Evolutionary conservation across 2,888 invertebrate species (phyloP), one percentile per base, ranked within the genome.

Genomic region (Gastracanthus pulcherrimus): DNA sequence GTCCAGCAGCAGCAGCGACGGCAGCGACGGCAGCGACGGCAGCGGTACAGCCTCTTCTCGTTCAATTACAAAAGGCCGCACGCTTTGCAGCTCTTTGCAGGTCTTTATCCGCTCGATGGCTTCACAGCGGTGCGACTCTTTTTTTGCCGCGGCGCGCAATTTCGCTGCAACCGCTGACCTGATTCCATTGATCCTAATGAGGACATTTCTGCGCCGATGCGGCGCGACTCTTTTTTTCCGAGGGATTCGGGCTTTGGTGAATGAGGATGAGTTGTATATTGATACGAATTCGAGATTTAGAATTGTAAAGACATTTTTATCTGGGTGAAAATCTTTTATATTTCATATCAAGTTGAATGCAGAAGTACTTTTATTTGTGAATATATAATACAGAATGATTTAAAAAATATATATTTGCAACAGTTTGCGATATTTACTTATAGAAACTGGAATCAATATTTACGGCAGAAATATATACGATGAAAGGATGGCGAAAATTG

Each of bases 121-220:
- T n/a, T n/a, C 0, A 13, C 38, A 4, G 38, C 38, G 7, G 29
- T n/a, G 29, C 11, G 29, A n/a, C 16, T 31, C n/a, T 16, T 45
- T 45, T 45, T 31, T 1, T n/a, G 58, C 29, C 9, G 31, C 31
- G 7, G 23, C 31, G 6, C 31, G 45, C 45, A n/a, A 45, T 45
- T 45, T 45, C n/a, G 19, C 7, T 16, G 60, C 51, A 51, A n/a
- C n/a, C n/a, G 62, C 7, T 62, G 62, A 62, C 62, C 62, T 62
- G 31, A 62, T 36, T 36, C 31, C 36, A 36, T 62, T 62, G 34
- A 36, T 34, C 36, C 19, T 62, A 36, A 62, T 36, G 62, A 62
- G 36, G 34, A 36, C 19, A 36, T n/a, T 19, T 62, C 34, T 62
- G 29, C 62, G 13, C 11, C 26, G 9, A 9, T 26, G 23, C 2